Base-by-base conservation (phyloP, 2,113 vertebrate genomes). In the Cebidichthys violaceus region DNA sequence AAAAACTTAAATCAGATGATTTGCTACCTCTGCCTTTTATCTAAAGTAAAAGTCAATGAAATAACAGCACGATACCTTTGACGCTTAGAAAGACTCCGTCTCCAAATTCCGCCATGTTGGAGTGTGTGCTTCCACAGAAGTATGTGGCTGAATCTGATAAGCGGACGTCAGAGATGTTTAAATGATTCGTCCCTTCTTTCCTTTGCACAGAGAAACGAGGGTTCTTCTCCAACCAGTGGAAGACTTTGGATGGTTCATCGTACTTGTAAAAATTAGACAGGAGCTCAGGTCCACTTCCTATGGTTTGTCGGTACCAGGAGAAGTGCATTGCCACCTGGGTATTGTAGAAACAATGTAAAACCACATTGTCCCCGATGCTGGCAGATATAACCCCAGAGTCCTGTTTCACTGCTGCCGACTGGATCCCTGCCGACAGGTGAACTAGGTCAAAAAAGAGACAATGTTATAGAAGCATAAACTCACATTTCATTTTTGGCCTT, bases 71-170 rank as follows among this genome's bases (percentile, higher is more conserved):
- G 37, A 2, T 88, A 94, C 93, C 92, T 93, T 68, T 47, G 77
- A 94, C 88, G 45, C 76, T 79, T 59, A 94, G 72, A n/a, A 92
- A 78, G 13, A 91, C 79, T 2, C 91, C 92, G 8, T 86, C 71
- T 59, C 83, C 89, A 78, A 94, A 92, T 33, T 91, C 77, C 74
- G 92, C n/a, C n/a, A 78, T 70, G 64, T 92, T 92, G 65, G 86
- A 86, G 77, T 91, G 85, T 0, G 91, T 89, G 67, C 85, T 90
- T 74, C 91, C 91, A 39, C 94, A 94, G 86, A 88, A 94, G 73
- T 94, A 94, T 1, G 64, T 67, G 0, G 91, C 93, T 18, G 91
- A 88, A 75, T 93, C 93, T 10, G 86, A 85, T 24, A 82, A 2
- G 11, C 65, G 54, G 17, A 91, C 33, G 3, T 85, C 62, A 43